Base-by-base conservation (phyloP, 2,113 vertebrate genomes). In the Etia nguti region DNA sequence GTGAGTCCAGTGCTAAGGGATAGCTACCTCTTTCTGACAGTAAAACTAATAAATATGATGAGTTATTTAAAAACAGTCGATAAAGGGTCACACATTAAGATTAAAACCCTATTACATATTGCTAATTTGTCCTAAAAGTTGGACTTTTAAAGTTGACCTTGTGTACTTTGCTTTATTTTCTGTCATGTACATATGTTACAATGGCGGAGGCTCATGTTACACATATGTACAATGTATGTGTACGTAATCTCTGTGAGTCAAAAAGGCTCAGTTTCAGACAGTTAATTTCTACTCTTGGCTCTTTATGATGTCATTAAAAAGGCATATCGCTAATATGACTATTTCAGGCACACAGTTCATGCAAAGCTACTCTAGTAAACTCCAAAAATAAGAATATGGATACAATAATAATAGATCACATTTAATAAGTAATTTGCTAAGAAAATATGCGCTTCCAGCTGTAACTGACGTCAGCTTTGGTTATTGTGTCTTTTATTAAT, bases 271-370 rank as follows among this genome's bases (percentile, higher is more conserved):
- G 36, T 41, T 70, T 70, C n/a, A 41, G 62, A 41, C 36, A 1
- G 34, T 68, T 70, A n/a, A 43, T 70, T 70, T 43, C 36, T 43
- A 43, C 36, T 70, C 36, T 43, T 70, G 36, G 62, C 36, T 70
- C 12, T 24, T 15, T 70, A 43, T 70, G 38, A 70, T 43, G 1
- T 70, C 12, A 43, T 70, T 70, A 43, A 70, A 38, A 43, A 70
- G 12, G 3, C 12, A 43, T 43, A 70, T 10, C 3, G 8, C 65
- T 24, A 10, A 46, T 73, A 73, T 46, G 38, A 68, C 62, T 41
- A 41, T 68, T 22, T 73, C 38, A 73, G 3, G 68, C 38, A 46
- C 22, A 73, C 16, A 73, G 38, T 13, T 73, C 24, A 75, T 48
- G 41, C 41, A 29, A 8, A 48, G 41, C 41, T 75, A 29, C 24